Conservation (phyloP, 2,888 invertebrate species). For the Alloscopus bannaensis region DNA sequence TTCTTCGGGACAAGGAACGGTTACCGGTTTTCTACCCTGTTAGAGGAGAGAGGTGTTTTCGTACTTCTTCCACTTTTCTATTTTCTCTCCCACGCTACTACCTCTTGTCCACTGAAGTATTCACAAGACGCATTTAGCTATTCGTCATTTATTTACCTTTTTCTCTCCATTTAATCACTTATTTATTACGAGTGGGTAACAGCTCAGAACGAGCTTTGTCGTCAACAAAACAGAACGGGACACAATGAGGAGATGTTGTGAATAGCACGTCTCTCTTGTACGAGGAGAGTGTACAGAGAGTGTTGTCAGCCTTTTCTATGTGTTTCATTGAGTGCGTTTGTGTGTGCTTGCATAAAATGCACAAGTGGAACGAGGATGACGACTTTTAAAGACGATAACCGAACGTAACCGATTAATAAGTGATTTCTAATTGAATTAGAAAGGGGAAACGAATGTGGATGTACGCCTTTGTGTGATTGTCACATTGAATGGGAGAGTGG, state of each 20-base stretch:
- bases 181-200: conserved; percentile 47
- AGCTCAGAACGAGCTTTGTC: conserved; percentile 41
- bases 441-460: conserved; percentile 33
- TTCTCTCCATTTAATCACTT: conserved; percentile 28
- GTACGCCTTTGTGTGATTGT: background rate
- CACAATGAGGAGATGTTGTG: too few relatives aligned
- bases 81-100: background rate
- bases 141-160: background rate
- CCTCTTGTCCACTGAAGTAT: conserved; percentile 20
- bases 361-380: background rate
- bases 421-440: conserved; percentile 58
- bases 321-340: too few relatives aligned
- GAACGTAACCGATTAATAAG: conserved; percentile 25
- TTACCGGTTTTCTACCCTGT: too few relatives aligned
- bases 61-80: background rate
- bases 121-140: background rate
- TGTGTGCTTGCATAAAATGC: conserved; percentile 1
- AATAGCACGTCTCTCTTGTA: conserved; percentile 9
- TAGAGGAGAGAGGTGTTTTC: too few relatives aligned
- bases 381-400: background rate
- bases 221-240: too few relatives aligned
- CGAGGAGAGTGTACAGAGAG: background rate
- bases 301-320: too few relatives aligned
- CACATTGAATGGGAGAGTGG: too few relatives aligned
- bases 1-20: too few relatives aligned